Conservation (phyloP, 2,888 invertebrate species). For the Pelosia muscerda region DNA sequence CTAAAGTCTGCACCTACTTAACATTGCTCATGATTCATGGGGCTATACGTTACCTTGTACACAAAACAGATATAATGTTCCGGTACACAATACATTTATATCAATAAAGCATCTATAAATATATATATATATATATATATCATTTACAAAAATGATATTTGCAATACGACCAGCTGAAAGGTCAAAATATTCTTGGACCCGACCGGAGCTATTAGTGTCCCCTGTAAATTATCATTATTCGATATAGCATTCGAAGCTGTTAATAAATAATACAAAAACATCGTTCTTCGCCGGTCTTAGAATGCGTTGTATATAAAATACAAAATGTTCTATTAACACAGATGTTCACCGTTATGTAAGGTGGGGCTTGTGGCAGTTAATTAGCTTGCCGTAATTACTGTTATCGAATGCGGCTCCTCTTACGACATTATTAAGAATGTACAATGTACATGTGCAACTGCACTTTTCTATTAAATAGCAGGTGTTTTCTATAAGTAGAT, state of each 20-base stretch:
- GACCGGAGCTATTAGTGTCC: slow-evolving; percentile 27
- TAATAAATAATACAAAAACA: slow-evolving; percentile 37
- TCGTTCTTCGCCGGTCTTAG: slow-evolving; percentile 40
- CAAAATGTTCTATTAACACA: slow-evolving; percentile 78
- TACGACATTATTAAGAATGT: slow-evolving; percentile 51
- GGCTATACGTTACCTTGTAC: not conserved
- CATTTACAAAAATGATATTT: slow-evolving; percentile 29
- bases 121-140: too few relatives aligned
- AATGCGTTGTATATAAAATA: slow-evolving; percentile 56
- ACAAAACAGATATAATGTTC: not conserved
- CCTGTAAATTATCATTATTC: slow-evolving; percentile 29
- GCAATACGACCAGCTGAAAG: slow-evolving; percentile 25
- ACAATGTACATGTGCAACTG: slow-evolving; percentile 42
- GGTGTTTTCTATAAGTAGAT: not conserved
- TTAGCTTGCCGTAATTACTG: slow-evolving; percentile 68
- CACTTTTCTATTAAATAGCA: slow-evolving; percentile 27
- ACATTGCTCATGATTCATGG: not conserved
- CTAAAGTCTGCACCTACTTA: not conserved
- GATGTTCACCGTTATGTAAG: slow-evolving; percentile 80
- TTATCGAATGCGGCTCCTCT: slow-evolving; percentile 53
- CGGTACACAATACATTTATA: slow-evolving; percentile 16
- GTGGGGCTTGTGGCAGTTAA: slow-evolving; percentile 60
- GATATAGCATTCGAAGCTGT: slow-evolving; percentile 14
- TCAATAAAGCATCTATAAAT: slow-evolving; percentile 27
- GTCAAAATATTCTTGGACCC: slow-evolving; percentile 32